Percentiles rank a stretch among this genome's conserved stretches.
phyloP scores from a whole-genome alignment of 1,140 invertebrate genomes.

The Anastatus disparis region DNA sequence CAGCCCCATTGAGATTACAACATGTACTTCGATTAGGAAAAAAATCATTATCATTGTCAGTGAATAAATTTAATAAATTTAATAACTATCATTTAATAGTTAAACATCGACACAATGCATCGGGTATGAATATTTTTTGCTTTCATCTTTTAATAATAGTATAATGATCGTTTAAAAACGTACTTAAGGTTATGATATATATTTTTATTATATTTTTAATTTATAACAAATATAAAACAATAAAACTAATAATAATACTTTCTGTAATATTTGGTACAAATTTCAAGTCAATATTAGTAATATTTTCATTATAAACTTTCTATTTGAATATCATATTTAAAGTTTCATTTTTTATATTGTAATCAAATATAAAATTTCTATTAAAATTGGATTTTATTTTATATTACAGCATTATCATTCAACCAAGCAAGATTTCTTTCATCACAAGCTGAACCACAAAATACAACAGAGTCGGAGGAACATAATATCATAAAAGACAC shows the following conservation, averaged over 20 bases:
- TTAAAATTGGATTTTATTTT: slow-evolving; percentile 10
- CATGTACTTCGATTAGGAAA: slow-evolving; percentile 32
- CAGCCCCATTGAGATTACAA: slow-evolving; percentile 41
- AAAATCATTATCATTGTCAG: slow-evolving; percentile 1
- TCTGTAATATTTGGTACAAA: no score
- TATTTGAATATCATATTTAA: no score
- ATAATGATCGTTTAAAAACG: no score
- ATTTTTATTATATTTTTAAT: no score
- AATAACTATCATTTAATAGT: not conserved
- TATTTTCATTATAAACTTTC: no score
- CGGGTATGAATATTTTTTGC: slow-evolving; percentile 1
- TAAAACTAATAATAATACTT: no score
- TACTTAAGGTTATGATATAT: no score
- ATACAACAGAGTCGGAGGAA: slow-evolving; percentile 53
- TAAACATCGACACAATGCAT: not conserved
- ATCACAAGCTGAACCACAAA: slow-evolving; percentile 50
- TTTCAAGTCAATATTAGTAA: no score
- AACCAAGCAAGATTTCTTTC: slow-evolving; percentile 49
- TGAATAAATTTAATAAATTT: not conserved
- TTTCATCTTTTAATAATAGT: no score
- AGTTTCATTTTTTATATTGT: no score
- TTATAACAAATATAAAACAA: no score
- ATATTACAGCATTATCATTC: slow-evolving; percentile 39
- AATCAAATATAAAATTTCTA: not conserved
- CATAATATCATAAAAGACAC: slow-evolving; percentile 68